A percentile compares a stretch with the other conserved stretches of the same genome.
phyloP scores from a whole-genome alignment of 2,888 invertebrate species.

The Metalampra italica region DNA sequence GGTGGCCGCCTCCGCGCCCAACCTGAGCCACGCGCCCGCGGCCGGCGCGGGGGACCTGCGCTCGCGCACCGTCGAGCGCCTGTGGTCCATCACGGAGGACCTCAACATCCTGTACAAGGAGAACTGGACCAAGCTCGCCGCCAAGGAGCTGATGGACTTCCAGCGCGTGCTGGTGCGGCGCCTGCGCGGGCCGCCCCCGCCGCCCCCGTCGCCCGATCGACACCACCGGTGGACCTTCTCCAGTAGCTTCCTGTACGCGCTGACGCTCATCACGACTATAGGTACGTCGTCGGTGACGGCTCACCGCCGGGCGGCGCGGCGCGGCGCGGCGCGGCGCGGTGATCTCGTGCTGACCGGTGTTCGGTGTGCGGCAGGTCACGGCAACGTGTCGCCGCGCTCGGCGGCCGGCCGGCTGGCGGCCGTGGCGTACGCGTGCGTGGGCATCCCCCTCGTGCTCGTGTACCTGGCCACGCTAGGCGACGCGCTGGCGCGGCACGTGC shows the following conservation, averaged over 20 bases:
- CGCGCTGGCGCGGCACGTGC: conserved; percentile 88
- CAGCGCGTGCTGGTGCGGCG: conserved; percentile 82
- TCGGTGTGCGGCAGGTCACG: conserved; percentile 90
- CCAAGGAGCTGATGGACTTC: conserved; percentile 91
- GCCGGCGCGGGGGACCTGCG: conserved; percentile 76
- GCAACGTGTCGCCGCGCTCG: conserved; percentile 89
- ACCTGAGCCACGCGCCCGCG: conserved; percentile 71
- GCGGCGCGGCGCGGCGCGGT: no score
- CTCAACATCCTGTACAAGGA: conserved; percentile 93
- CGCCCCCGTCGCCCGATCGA: conserved; percentile 36
- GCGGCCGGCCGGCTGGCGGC: conserved; percentile 89
- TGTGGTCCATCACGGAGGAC: conserved; percentile 92
- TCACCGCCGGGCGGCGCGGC: no score
- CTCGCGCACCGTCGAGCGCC: conserved; percentile 85
- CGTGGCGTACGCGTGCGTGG: conserved; percentile 90
- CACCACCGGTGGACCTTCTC: conserved; percentile 93
- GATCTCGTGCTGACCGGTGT: no score
- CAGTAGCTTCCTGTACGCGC: conserved; percentile 93
- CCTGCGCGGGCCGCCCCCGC: conserved; percentile 41
- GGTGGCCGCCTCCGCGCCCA: conserved; percentile 81
- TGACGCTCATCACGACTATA: conserved; percentile 96
- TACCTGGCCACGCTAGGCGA: conserved; percentile 93
- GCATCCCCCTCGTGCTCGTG: conserved; percentile 92
- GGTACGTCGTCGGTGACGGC: no score
- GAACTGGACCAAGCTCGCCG: conserved; percentile 93